Evolutionary conservation across 2,797 vertebrate genomes (phyloP), one percentile per base, ranked within the genome.

Genomic region (Trachurus trachurus): DNA sequence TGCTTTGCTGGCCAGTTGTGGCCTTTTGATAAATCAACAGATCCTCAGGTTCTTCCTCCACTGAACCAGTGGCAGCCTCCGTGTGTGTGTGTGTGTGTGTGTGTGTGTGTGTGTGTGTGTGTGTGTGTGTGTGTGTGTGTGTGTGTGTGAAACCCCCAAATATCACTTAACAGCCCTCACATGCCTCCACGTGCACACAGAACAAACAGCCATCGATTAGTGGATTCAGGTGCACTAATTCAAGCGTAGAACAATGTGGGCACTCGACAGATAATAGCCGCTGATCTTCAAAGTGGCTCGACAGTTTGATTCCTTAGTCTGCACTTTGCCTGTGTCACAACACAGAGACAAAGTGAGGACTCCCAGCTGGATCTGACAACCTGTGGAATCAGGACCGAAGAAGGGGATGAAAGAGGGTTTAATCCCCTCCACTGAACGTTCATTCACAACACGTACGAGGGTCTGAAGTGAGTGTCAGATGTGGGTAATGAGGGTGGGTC

Each of bases 401-500:
- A 78, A 90, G 87, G 70, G 87, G 92, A 94, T 95, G 89, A 95
- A 95, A 93, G 91, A 87, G 84, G 81, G 78, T 86, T 80, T 90
- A 90, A 94, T 89, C 89, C 87, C 79, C 78, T 66, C 80, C 62
- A 84, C 83, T 89, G 68, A 93, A 87, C 39, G 77, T 59, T 57
- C 58, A 71, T 49, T 84, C 84, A 90, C 84, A 89, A 85, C 77
- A 71, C 82, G 71, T 83, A 71, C 67, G 31, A 88, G 80, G 86
- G 71, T 81, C 89, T 87, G 74, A 87, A 87, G 88, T 88, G 90
- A 82, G 83, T 71, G 78, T 89, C 85, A 76, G 69, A 92, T 94
- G 92, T 86, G 90, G 93, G 94, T 87, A 83, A 92, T 95, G 85
- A 65, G 91, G 94, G 94, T 78, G 65, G 84, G 74, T 88, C 87